Percentiles rank a stretch among this genome's conserved stretches.
Conservation (phyloP, 2,797 vertebrate species). For the Catostomus latipinnis region DNA sequence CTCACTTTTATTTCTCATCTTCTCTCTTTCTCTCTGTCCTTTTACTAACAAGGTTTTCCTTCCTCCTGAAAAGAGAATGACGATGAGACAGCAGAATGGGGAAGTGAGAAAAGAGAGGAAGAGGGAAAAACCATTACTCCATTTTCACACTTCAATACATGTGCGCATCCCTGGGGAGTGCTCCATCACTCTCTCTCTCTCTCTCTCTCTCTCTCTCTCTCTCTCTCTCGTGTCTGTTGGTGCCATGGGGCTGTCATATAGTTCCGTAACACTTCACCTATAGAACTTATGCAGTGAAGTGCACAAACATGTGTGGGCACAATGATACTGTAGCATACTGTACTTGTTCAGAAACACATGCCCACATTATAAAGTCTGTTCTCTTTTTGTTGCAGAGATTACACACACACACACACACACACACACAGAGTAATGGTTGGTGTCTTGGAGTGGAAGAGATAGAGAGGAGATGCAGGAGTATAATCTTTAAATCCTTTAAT, state of each 20-base stretch:
- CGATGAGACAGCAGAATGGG: slow-evolving; percentile 78
- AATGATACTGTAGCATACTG: neutral
- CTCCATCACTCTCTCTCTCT: slow-evolving; percentile 60
- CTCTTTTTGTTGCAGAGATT: neutral
- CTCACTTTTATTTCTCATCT: slow-evolving; percentile 9
- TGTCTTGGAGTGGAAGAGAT: too few species aligned
- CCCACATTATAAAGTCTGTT: neutral
- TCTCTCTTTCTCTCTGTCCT: slow-evolving; percentile 2
- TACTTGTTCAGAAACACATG: neutral
- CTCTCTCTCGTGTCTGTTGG: neutral
- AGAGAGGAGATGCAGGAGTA: too few species aligned
- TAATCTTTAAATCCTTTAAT: too few species aligned
- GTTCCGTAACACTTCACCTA: slow-evolving; percentile 11
- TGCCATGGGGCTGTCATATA: slow-evolving; percentile 1
- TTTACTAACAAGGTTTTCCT: slow-evolving; percentile 51
- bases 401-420: too few species aligned
- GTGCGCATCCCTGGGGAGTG: slow-evolving; percentile 65
- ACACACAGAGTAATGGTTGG: neutral
- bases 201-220: slow-evolving; percentile 14
- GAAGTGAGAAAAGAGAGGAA: slow-evolving; percentile 57
- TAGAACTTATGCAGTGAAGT: neutral
- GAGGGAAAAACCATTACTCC: slow-evolving; percentile 70
- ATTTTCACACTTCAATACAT: slow-evolving; percentile 69
- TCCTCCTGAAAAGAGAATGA: slow-evolving; percentile 71
- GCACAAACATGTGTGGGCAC: neutral